Evolutionary conservation across 2,888 invertebrate genomes (phyloP), one percentile per base, ranked within the genome.

Genomic region (Drosophila monieri): DNA sequence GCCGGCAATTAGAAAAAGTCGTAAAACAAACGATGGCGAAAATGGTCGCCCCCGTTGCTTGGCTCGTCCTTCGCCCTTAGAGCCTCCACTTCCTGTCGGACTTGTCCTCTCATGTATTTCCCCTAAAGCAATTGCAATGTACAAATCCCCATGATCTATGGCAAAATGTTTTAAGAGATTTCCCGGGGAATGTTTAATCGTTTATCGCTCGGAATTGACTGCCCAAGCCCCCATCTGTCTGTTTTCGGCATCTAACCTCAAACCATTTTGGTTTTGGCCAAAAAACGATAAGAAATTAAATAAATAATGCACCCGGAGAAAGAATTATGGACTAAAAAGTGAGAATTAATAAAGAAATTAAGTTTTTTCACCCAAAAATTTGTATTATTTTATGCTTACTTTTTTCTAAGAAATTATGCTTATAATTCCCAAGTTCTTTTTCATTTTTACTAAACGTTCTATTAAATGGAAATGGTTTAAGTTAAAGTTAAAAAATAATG

Each of bases 1-100:
- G 35, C 51, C 25, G 55, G 84, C 80, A 85, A 80, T 80, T 80
- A 85, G 79, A 85, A 74, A 69, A 23, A 64, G 85, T 76, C 83
- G 74, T 81, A 76, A 80, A 73, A 65, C 70, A 71, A 76, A 76
- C 74, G 68, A 71, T 58, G 59, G 35, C 59, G 71, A 65, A 78
- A 68, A 70, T 69, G 66, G 55, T 57, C 41, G 12, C 32, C 39
- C 32, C 30, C 9, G 25, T 35, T 30, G 35, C 35, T 57, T 32
- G 14, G 12, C 30, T 43, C n/a, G 18, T n/a, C 5, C 18, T 6
- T 30, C 41, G 8, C 3, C 6, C 27, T 1, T 15, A 5, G n/a
- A 52, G 1, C 41, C 52, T n/a, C 15, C 41, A 12, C n/a, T 10
- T 12, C 27, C 9, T 14, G 21, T 12, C 9, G 27, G 27, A 27